Base-by-base conservation (phyloP, 1,140 invertebrate genomes). In the Armadillidium nasatum region DNA sequence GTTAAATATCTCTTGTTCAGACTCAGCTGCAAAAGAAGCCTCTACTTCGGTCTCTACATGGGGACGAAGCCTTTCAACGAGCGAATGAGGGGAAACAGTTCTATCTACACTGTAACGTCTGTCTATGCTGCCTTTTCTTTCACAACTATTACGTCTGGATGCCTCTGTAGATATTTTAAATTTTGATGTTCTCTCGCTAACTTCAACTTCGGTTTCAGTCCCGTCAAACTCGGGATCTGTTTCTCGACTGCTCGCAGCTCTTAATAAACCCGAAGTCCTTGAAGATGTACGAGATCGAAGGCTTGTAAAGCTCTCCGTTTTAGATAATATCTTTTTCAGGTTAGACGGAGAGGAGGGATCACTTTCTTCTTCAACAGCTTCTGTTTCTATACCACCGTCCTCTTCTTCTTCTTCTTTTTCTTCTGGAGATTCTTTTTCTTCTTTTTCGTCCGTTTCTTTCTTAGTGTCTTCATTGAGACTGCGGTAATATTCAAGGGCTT, bases 141-240 rank as follows among this genome's bases (percentile, higher is more conserved):
- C 69, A n/a, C 44, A 76, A 72, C 69, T 72, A 45, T 66, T 76
- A 44, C 19, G 19, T 33, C 50, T n/a, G 1, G 71, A 66, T 43
- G 54, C 69, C 44, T 71, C 72, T n/a, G 91, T 92, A 13, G 90
- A 82, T 76, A 84, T 84, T 76, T 84, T 84, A 75, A 84, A 84
- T 81, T 91, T 92, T 0, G 91, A 86, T 0, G 91, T 88, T 82
- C 90, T 91, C 81, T 92, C 91, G 70, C 90, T 91, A 69, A 92
- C 87, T 80, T 91, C 91, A 10, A 73, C 46, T 23, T 73, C 82
- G 0, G 91, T 91, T 84, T 92, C 91, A n/a, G 50, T 60, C 3
- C 11, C 11, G 19, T 60, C 50, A 19, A 60, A 19, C 11, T 60
- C 50, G 19, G 50, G 2, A 19, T 60, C 50, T 15, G 50, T 19